These are phyloP conservation scores for Oscheius myriophilus DNA, from an alignment of 2,888 invertebrate genomes.

Conservation along the genomic window DNA sequence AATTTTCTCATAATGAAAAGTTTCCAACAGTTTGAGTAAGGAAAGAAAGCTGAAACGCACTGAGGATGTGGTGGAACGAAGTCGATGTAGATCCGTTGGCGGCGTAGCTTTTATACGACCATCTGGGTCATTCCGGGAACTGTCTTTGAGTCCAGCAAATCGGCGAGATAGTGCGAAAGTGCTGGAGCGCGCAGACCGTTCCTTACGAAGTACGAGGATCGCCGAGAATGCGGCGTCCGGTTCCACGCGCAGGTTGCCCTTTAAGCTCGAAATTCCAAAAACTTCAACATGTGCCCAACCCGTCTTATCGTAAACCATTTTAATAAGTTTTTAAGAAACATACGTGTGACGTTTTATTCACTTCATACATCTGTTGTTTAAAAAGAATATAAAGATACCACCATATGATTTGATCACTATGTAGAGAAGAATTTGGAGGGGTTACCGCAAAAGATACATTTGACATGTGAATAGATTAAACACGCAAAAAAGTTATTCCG, in stretches of 20 bases:
- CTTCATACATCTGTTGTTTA: too few species aligned
- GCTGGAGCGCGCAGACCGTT: constrained; percentile 17
- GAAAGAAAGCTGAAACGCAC: constrained; percentile 1
- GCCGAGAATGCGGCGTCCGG: constrained; percentile 17
- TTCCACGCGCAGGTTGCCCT: background rate
- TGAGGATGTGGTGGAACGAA: constrained; percentile 1
- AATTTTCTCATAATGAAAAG: background rate
- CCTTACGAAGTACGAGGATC: constrained; percentile 26
- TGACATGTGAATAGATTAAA: too few species aligned
- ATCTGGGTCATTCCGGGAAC: constrained; percentile 29
- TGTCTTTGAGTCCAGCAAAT: constrained; percentile 25
- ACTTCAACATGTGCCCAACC: too few species aligned
- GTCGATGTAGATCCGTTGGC: constrained; percentile 16
- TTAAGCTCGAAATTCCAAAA: too few species aligned
- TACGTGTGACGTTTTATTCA: too few species aligned
- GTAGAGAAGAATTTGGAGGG: too few species aligned
- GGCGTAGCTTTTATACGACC: constrained; percentile 18
- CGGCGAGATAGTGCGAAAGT: constrained; percentile 13
- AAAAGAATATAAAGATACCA: too few species aligned
- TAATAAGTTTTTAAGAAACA: too few species aligned
- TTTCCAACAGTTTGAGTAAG: background rate
- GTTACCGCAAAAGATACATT: too few species aligned
- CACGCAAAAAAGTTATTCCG: constrained; percentile 49
- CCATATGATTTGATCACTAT: too few species aligned
- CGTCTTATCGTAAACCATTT: too few species aligned